Evolutionary conservation across 2,888 invertebrate genomes (phyloP), one percentile per base, ranked within the genome.

Genomic region (Gymnoscelis rufifasciata): DNA sequence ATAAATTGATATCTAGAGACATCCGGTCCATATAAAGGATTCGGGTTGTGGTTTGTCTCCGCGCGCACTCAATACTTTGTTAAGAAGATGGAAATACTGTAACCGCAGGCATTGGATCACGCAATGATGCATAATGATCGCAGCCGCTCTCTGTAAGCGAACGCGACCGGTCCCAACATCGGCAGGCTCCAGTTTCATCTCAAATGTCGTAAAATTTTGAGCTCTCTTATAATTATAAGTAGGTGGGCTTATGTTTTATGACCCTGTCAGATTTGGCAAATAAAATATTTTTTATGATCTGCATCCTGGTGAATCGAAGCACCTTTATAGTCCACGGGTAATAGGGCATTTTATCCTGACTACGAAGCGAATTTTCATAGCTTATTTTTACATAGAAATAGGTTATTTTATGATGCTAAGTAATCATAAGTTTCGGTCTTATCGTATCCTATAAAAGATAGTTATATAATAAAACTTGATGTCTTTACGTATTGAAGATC

Each of bases 181-280:
- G 11, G 11, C 8, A 13, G 11, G 7, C 24, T 28, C 26, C 43
- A 39, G 30, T 39, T 15, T 38, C 40, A 41, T 38, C 44, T 38
- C 31, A 23, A 33, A 29, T 13, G 38, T 37, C 47, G 48, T 48
- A 46, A 44, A 52, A 29, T 46, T 41, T 38, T 33, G 15, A 49
- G 49, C 49, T 44, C 23, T 49, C 38, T 38, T 37, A 41, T 44
- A 38, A 41, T 49, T 44, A 49, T 44, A 44, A 33, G 44, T 43
- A 47, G 38, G 38, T 33, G 33, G 41, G 41, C 38, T 44, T 41
- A 41, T 28, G 15, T 41, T 49, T 49, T 44, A 49, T 28, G 44
- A 26, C 33, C 30, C 48, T 38, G 49, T 44, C 49, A 49, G 44
- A 49, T 49, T 44, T 49, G 44, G 41, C 49, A 44, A 44, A 44